phyloP scores from a whole-genome alignment of 2,113 vertebrate genomes.

The Tragelaphus strepsiceros region DNA sequence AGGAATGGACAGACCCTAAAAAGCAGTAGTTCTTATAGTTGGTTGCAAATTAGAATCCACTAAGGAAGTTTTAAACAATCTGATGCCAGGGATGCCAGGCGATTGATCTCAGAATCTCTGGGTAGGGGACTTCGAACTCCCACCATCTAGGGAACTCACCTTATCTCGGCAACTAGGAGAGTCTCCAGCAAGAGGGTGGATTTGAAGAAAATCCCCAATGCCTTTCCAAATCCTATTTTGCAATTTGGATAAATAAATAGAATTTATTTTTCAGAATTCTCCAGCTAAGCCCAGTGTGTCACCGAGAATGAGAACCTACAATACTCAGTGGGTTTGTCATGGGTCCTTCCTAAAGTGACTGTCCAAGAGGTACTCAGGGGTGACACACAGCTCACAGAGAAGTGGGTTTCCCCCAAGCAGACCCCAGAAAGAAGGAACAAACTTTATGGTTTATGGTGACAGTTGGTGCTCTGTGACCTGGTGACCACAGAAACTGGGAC shows the following conservation, averaged over 20 bases:
- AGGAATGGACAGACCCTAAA: not conserved
- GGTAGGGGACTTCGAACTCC: not conserved
- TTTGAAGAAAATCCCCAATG: not conserved
- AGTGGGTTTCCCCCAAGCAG: not conserved
- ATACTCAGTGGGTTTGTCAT: rapidly evolving
- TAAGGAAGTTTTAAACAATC: not conserved
- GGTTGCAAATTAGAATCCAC: not conserved
- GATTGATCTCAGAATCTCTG: not conserved
- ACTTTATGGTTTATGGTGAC: not conserved
- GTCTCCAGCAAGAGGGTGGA: not conserved
- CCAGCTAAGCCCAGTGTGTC: not conserved
- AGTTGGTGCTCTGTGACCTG: not conserved
- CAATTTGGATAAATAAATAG: not conserved
- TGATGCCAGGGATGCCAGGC: not conserved
- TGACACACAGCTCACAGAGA: not conserved
- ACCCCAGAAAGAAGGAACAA: not conserved
- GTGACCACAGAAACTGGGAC: constrained; percentile 6
- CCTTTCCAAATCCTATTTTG: not conserved
- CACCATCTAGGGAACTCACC: not conserved
- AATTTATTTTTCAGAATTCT: not conserved
- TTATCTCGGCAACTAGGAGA: not conserved
- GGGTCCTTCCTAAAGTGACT: not conserved
- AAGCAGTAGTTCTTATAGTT: not conserved
- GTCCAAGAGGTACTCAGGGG: rapidly evolving
- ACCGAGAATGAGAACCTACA: not conserved